Evolutionary conservation across 1,140 invertebrate genomes (phyloP), one percentile per base, ranked within the genome.

Genomic region (Platyscapa corneri): DNA sequence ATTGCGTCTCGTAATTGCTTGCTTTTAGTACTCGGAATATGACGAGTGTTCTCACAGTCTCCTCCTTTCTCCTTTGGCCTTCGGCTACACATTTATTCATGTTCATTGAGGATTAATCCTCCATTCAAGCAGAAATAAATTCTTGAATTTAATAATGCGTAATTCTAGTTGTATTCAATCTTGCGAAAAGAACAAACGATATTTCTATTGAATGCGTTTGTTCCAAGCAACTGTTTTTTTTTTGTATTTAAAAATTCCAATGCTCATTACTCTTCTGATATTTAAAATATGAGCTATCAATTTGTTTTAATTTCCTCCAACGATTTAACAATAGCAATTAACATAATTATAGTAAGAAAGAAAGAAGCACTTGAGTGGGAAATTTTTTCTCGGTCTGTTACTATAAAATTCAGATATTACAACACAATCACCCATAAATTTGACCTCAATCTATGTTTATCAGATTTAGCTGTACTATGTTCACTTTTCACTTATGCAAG

Each of bases 1-100:
- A 82, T 82, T 85, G 78, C 79, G 34, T 23, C 79, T 53, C 32
- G 72, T 85, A 85, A 85, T 85, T 82, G 39, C 78, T 85, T 46
- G 78, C 56, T 81, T 81, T 85, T 75, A 82, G 60, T 81, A 8
- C 49, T 72, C 14, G 42, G 37, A 79, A n/a, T 72, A 56, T 78
- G 76, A 84, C 64, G 74, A 67, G 7, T 46, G 34, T 60, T 82
- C 8, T 5, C 42, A 64, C 20, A 18, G 20, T 81, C 27, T 80
- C 53, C 23, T 20, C 42, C 49, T 74, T 23, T 39, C 32, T 75
- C 70, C 39, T 27, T 32, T 18, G 32, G 18, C 23, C 10, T 49
- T 67, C 72, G n/a, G 18, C 23, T 60, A 5, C 14, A 23, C n/a
- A 32, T 34, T 0, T 37, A 37, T 37, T 37, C 46, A 49, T 23